Evolutionary conservation across 2,113 vertebrate species (phyloP).

Genomic region (Crypturellus undulatus): DNA sequence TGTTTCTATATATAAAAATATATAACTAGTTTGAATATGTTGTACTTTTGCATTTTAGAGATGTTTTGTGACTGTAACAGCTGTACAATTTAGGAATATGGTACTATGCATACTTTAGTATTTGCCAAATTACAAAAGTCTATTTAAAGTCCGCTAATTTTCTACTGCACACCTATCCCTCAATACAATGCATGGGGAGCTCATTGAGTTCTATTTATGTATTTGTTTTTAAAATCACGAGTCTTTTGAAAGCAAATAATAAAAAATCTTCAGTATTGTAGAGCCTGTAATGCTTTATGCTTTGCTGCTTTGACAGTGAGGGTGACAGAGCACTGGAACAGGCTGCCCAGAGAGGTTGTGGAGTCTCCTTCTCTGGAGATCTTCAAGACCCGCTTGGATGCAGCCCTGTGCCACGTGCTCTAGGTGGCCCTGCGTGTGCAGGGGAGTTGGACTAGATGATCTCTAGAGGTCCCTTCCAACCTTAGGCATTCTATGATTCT

Average conservation of each 20-base stretch:
- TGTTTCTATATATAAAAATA: not conserved
- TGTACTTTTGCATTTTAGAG: not conserved
- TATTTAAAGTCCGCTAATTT: not conserved
- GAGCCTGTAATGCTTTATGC: conserved; percentile 27
- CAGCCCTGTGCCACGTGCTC: too few species aligned
- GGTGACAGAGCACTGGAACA: too few species aligned
- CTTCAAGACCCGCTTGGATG: too few species aligned
- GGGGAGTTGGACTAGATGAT: too few species aligned
- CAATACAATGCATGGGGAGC: not conserved
- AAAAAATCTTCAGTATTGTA: not conserved
- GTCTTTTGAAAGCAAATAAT: not conserved
- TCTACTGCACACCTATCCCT: not conserved
- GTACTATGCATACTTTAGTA: not conserved
- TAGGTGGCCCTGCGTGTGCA: too few species aligned
- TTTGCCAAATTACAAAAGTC: not conserved
- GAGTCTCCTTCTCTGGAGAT: too few species aligned
- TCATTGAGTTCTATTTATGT: not conserved
- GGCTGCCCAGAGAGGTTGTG: too few species aligned
- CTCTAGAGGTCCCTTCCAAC: too few species aligned
- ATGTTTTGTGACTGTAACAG: not conserved
- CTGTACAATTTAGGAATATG: not conserved
- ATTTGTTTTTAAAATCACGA: not conserved
- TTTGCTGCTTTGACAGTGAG: too few species aligned
- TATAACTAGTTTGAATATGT: not conserved
- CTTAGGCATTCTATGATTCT: too few species aligned